A percentile compares a stretch with the other conserved stretches of the same genome.
phyloP scores from a whole-genome alignment of 23 tunicate species.

The Botrylloides violaceus region DNA sequence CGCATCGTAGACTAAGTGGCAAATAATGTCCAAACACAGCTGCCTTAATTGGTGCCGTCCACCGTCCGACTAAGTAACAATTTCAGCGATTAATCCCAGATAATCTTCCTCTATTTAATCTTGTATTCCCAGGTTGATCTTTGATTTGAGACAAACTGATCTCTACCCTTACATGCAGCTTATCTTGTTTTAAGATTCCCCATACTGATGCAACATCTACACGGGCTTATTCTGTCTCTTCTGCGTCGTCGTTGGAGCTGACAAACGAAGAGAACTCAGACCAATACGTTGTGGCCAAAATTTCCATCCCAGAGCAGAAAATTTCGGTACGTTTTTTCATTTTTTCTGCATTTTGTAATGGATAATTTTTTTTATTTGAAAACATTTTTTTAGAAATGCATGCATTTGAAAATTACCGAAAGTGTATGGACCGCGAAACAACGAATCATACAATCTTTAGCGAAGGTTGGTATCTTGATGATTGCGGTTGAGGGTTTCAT shows the following conservation, averaged over 20 bases:
- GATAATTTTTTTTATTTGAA: neutral
- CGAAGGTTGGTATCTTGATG: conserved; percentile 25
- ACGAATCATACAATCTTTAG: conserved; percentile 53
- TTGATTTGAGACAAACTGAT: too few species aligned
- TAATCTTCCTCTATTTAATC: too few species aligned
- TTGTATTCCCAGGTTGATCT: neutral
- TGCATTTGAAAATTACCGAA: conserved; percentile 47
- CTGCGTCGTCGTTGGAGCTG: conserved; percentile 4
- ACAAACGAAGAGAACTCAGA: neutral
- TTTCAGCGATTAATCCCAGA: too few species aligned
- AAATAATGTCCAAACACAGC: too few species aligned
- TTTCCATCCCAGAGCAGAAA: conserved; percentile 38
- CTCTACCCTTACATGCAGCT: too few species aligned
- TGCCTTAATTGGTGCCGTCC: too few species aligned
- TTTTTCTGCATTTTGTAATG: neutral
- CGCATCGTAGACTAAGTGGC: too few species aligned
- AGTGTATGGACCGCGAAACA: conserved; percentile 66
- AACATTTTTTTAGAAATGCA: conserved; percentile 45
- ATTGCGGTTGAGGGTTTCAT: too few species aligned
- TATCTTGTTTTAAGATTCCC: neutral
- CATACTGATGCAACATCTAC: neutral
- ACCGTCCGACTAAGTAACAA: too few species aligned
- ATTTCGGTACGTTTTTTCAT: conserved; percentile 13
- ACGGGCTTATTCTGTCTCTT: neutral
- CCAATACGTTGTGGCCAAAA: conserved; percentile 25